Evolutionary conservation across 53 echinoderm and acorn worm genomes (phyloP).

Genomic region (Hippasteria phrygiana): DNA sequence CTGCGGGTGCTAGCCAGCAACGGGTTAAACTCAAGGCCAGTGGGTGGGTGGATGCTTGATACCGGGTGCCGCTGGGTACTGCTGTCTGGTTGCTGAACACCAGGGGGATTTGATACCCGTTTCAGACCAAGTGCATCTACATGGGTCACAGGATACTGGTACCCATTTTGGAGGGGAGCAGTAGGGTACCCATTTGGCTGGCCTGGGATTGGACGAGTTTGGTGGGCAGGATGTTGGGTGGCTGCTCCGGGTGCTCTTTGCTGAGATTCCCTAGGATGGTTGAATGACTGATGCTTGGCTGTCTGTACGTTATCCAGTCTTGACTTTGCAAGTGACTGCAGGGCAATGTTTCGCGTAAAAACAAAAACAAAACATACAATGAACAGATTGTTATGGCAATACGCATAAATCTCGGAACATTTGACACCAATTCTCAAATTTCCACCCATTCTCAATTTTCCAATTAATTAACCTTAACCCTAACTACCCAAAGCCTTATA

Average conservation of each 20-base stretch:
- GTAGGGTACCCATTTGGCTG: conserved; percentile 23
- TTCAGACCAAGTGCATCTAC: not conserved
- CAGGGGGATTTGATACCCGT: not conserved
- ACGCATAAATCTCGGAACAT: too few relatives aligned
- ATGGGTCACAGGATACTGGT: not conserved
- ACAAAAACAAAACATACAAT: not conserved
- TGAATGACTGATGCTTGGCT: not conserved
- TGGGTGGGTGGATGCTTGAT: not conserved
- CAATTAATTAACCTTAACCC: too few relatives aligned
- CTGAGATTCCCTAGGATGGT: not conserved
- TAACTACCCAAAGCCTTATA: too few relatives aligned
- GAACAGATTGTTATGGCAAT: too few relatives aligned
- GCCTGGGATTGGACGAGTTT: not conserved
- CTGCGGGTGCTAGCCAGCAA: conserved; percentile 56
- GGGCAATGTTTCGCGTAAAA: not conserved
- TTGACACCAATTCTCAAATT: too few relatives aligned
- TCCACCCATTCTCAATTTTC: too few relatives aligned
- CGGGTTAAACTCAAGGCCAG: conserved; percentile 46
- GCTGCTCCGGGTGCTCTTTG: not conserved
- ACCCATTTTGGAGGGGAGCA: conserved; percentile 31
- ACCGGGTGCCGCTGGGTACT: not conserved
- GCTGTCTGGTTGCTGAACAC: not conserved
- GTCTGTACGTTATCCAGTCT: not conserved
- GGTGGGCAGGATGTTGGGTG: not conserved
- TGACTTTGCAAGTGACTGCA: not conserved